These are phyloP conservation scores for Epinephelus coioides DNA, from an alignment of 2,797 vertebrate species.

Conservation along the genomic window DNA sequence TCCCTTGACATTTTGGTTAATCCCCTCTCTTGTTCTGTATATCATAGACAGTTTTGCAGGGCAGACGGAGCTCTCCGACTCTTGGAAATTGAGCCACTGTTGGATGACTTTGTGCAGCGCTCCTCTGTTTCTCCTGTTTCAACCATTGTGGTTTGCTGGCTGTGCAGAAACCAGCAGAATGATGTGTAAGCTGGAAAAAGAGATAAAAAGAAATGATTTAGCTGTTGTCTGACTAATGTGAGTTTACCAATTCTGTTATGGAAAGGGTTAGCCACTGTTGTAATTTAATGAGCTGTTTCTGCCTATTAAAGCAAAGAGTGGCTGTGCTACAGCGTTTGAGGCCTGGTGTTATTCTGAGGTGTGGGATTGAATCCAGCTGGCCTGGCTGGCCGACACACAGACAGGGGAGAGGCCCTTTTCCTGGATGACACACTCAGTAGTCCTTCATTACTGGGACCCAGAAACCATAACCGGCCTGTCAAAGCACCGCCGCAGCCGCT, in stretches of 20 bases:
- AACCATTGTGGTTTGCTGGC: constrained; percentile 53
- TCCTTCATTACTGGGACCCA: constrained; percentile 79
- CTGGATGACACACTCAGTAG: constrained; percentile 76
- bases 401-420: constrained; percentile 69
- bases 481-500: constrained; percentile 54
- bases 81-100: constrained; percentile 54
- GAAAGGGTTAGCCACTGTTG: constrained; percentile 55
- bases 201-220: constrained; percentile 44
- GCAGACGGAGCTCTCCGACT: constrained; percentile 35
- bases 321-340: constrained; percentile 46
- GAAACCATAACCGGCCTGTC: constrained; percentile 76
- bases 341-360: constrained; percentile 69
- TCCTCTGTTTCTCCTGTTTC: constrained; percentile 54
- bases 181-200: constrained; percentile 46
- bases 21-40: constrained; percentile 65
- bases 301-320: constrained; percentile 56
- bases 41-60: constrained; percentile 43
- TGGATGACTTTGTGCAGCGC: constrained; percentile 19
- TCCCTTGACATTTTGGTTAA: constrained; percentile 70
- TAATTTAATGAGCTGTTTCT: constrained; percentile 64
- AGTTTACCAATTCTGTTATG: constrained; percentile 52
- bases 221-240: constrained; percentile 51
- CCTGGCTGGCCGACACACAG: constrained; percentile 71
- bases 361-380: constrained; percentile 74
- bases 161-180: constrained; percentile 51